A percentile compares a stretch with the other conserved stretches of the same genome.
These are phyloP conservation scores for Dolichoris vasculosae DNA, from an alignment of 1,140 invertebrate genomes.

Conservation along the genomic window DNA sequence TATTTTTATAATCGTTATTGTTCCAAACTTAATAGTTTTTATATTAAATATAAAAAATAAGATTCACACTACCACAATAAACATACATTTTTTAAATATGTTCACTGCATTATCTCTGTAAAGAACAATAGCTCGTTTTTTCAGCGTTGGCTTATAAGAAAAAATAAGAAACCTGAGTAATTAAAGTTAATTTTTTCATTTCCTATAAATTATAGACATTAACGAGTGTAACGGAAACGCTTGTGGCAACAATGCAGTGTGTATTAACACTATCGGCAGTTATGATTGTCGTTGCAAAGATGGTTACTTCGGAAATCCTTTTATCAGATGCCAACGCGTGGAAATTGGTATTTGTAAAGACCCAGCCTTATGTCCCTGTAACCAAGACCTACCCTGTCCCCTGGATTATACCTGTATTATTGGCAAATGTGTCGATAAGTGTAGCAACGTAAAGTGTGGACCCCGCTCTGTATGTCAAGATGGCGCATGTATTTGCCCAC, in stretches of 20 bases:
- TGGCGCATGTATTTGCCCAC: conserved; percentile 86
- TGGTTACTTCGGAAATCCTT: conserved; percentile 89
- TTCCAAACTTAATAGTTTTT: neutral
- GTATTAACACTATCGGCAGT: conserved; percentile 90
- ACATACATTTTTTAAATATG: neutral
- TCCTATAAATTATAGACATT: conserved; percentile 76
- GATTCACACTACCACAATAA: neutral
- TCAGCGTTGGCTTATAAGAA: neutral
- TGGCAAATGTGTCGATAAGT: conserved; percentile 83
- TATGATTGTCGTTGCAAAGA: conserved; percentile 91
- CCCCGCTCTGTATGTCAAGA: conserved; percentile 87
- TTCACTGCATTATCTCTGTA: neutral
- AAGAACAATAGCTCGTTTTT: conserved; percentile 6
- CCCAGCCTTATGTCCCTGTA: conserved; percentile 82
- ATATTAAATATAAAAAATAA: neutral
- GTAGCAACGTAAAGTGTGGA: conserved; percentile 84
- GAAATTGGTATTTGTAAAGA: conserved; percentile 81
- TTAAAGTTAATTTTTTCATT: conserved; percentile 18
- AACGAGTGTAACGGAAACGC: conserved; percentile 88
- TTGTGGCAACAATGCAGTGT: conserved; percentile 89
- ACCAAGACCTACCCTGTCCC: conserved; percentile 81
- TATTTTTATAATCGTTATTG: neutral
- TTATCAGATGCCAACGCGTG: conserved; percentile 82
- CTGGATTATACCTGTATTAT: conserved; percentile 82
- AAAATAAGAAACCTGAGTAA: conserved; percentile 22